These are phyloP conservation scores for Dicranocentrus wangi DNA, from an alignment of 2,888 invertebrate species.

Conservation along the genomic window DNA sequence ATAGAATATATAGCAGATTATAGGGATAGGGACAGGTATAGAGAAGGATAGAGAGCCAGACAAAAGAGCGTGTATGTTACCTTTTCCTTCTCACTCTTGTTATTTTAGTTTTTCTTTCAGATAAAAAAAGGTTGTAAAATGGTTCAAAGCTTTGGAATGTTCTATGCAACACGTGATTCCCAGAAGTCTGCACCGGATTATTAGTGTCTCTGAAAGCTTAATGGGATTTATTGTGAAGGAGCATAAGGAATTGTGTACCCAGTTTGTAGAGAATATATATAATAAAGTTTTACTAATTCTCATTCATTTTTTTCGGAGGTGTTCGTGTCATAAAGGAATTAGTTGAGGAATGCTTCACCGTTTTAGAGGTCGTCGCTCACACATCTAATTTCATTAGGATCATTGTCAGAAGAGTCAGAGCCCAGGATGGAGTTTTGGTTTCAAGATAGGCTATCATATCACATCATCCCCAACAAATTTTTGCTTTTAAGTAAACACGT, in stretches of 20 bases:
- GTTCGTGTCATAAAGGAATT: constrained; percentile 19
- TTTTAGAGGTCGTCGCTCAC: too few relatives aligned
- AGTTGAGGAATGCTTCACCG: too few relatives aligned
- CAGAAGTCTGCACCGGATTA: constrained; percentile 46
- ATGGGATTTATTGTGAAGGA: background rate
- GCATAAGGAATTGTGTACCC: too few relatives aligned
- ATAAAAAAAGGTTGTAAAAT: constrained; percentile 46
- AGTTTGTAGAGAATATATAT: constrained; percentile 10
- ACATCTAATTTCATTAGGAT: too few relatives aligned
- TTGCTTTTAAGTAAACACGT: too few relatives aligned
- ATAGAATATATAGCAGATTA: too few relatives aligned
- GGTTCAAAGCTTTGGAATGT: constrained; percentile 21
- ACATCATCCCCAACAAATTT: too few relatives aligned
- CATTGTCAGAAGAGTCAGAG: too few relatives aligned
- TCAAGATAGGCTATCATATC: too few relatives aligned
- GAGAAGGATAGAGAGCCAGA: background rate
- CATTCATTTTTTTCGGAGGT: constrained; percentile 11
- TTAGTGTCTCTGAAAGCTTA: background rate
- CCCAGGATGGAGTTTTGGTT: too few relatives aligned
- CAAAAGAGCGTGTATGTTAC: background rate
- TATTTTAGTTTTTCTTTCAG: constrained; percentile 11
- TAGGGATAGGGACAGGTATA: too few relatives aligned
- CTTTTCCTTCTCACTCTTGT: background rate
- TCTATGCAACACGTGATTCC: constrained; percentile 60
- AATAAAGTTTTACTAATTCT: constrained; percentile 22